These are phyloP conservation scores for Lerema accius DNA, from an alignment of 1,140 invertebrate species.

Conservation along the genomic window DNA sequence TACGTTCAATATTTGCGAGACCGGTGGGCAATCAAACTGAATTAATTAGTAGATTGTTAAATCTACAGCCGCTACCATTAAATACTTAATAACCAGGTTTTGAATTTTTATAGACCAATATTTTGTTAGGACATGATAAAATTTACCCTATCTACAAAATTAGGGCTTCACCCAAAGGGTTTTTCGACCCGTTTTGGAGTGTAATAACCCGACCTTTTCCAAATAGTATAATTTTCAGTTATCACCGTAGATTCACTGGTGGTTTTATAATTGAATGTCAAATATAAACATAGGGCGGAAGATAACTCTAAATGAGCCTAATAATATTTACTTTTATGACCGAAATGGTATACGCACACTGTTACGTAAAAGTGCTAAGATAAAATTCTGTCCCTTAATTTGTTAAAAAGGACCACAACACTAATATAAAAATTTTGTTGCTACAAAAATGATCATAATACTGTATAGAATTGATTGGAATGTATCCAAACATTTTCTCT, in stretches of 20 bases:
- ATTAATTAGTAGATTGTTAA: conserved; percentile 33
- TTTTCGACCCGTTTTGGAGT: conserved; percentile 2
- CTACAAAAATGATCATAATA: background rate
- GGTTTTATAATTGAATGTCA: conserved; percentile 23
- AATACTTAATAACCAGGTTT: conserved; percentile 25
- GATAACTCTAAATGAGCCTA: background rate
- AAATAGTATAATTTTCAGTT: conserved; percentile 28
- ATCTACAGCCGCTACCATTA: conserved; percentile 21
- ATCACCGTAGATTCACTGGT: conserved; percentile 12
- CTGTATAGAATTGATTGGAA: conserved; percentile 4
- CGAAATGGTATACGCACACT: too few species aligned
- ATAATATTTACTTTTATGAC: background rate
- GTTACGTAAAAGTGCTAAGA: too few species aligned
- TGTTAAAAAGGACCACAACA: too few species aligned
- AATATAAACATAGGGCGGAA: background rate
- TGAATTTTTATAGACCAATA: conserved; percentile 31
- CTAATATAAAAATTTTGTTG: background rate
- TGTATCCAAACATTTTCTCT: conserved; percentile 15
- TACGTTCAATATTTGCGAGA: conserved; percentile 8
- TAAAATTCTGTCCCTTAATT: too few species aligned
- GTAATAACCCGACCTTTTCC: conserved; percentile 19
- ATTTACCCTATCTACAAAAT: conserved; percentile 27
- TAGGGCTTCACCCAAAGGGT: conserved; percentile 1
- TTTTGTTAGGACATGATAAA: conserved; percentile 34
- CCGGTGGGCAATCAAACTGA: conserved; percentile 18